Base-by-base conservation (phyloP, 2,797 vertebrate genomes). In the Antennarius maculatus region DNA sequence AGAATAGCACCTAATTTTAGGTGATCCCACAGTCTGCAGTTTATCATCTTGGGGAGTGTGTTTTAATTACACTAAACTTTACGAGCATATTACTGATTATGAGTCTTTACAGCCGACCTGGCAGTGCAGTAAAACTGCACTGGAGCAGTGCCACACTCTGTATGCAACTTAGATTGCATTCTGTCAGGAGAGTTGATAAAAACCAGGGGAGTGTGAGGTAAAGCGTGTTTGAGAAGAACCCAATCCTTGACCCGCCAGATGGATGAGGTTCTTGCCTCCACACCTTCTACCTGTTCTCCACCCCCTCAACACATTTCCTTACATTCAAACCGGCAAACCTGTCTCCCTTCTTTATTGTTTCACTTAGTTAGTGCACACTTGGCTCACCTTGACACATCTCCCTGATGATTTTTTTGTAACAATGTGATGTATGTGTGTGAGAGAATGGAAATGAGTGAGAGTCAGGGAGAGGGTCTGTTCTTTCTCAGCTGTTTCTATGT, bases 161-260 rank as follows among this genome's bases (percentile, higher is more conserved):
- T 39, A 42, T 39, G 37, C 57, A 55, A 48, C n/a, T 47, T 54
- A 37, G 46, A 63, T 34, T 72, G 69, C 55, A 84, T 70, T 43
- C 63, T 76, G 65, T 76, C 74, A 55, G 18, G 14, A 47, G n/a
- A 49, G 29, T 34, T 77, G 73, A 88, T 74, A 41, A 68, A 72
- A 86, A 77, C 23, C 80, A 83, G 77, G 68, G 62, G 71, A 69
- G 73, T 58, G 14, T 79, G 66, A 66, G 58, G 31, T 50, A 59
- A 55, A 61, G 31, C 43, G 42, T 43, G 34, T 23, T 16, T 15
- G 41, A 56, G 51, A 41, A 51, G 39, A 52, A 67, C 55, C 47
- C 14, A 52, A 65, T 67, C 69, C 62, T 70, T 80, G 70, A 84
- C 80, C 81, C 64, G 71, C 64, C 81, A 88, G 72, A 83, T 83